Evolutionary conservation across 2,888 invertebrate species (phyloP).

Genomic region (Agrenia bidenticulata): DNA sequence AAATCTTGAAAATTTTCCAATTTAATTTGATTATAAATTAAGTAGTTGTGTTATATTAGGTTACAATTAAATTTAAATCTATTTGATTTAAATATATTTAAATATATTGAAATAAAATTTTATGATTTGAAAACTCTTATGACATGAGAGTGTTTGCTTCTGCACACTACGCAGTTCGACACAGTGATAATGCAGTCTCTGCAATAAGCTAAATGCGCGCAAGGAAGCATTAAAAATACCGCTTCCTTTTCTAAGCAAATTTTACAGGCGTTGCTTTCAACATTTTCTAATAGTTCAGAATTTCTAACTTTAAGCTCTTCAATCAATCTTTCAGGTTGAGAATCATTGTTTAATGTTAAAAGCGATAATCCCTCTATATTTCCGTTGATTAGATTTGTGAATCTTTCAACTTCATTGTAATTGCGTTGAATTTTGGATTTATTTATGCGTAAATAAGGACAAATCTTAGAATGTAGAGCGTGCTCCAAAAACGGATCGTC

Average conservation of each 20-base stretch:
- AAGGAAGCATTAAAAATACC: not conserved
- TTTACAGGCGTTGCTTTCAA: not conserved
- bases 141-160: not conserved
- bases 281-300: not conserved
- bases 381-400: no score
- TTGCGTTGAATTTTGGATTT: not conserved
- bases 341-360: not conserved
- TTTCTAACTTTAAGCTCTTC: not conserved
- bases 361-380: no score
- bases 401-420: no score
- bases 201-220: not conserved
- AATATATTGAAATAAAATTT: no score
- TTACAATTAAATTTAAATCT: no score
- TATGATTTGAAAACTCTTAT: conserved; percentile 5
- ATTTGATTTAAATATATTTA: no score
- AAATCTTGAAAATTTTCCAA: no score
- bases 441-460: not conserved
- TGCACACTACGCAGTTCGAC: not conserved
- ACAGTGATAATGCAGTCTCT: not conserved
- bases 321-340: not conserved
- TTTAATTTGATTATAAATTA: no score
- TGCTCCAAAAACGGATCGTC: conserved; percentile 36
- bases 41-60: no score
- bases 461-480: conserved; percentile 21
- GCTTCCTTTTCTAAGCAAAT: not conserved